Conservation (phyloP, 2,888 invertebrate genomes). For the Anagyrus pseudococci region DNA sequence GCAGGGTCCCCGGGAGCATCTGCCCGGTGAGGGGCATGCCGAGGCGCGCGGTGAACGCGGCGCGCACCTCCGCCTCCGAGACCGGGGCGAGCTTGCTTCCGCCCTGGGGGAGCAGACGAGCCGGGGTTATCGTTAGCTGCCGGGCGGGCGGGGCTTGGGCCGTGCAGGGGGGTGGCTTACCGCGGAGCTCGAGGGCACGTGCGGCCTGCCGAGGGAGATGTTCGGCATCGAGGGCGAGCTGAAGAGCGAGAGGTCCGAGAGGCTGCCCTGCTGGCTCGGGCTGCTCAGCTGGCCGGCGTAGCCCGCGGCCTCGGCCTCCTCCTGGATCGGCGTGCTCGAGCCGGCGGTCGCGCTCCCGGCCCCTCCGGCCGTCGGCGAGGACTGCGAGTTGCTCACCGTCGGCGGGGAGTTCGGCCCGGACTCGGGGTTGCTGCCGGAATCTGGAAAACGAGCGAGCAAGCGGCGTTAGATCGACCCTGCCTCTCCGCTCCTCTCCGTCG, state of each 20-base stretch:
- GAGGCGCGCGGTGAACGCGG: conserved; percentile 71
- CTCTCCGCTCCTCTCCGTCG: too few relatives aligned
- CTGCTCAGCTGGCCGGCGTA: conserved; percentile 66
- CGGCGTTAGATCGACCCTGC: neutral
- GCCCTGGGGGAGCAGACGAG: conserved; percentile 49
- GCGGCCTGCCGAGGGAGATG: conserved; percentile 90
- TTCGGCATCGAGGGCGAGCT: conserved; percentile 97
- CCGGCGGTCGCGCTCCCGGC: conserved; percentile 78
- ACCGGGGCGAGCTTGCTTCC: conserved; percentile 67
- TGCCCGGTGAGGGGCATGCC: conserved; percentile 73
- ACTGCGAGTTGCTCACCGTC: conserved; percentile 65
- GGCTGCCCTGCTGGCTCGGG: conserved; percentile 71
- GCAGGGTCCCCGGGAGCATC: conserved; percentile 72
- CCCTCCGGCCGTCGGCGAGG: conserved; percentile 72
- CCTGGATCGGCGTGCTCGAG: conserved; percentile 76
- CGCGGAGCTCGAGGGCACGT: conserved; percentile 63
- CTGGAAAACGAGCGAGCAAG: conserved; percentile 51
- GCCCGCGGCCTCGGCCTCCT: conserved; percentile 76
- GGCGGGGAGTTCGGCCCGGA: conserved; percentile 81
- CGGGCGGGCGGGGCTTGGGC: too few relatives aligned
- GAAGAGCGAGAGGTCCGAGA: conserved; percentile 80
- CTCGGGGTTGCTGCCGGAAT: conserved; percentile 72
- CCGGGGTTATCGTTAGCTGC: neutral
- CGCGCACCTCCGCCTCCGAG: conserved; percentile 81
- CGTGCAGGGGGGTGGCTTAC: conserved; percentile 54